Percentiles rank a stretch among this genome's conserved stretches.
phyloP scores from a whole-genome alignment of 2,888 invertebrate species.

The Acleris literana region DNA sequence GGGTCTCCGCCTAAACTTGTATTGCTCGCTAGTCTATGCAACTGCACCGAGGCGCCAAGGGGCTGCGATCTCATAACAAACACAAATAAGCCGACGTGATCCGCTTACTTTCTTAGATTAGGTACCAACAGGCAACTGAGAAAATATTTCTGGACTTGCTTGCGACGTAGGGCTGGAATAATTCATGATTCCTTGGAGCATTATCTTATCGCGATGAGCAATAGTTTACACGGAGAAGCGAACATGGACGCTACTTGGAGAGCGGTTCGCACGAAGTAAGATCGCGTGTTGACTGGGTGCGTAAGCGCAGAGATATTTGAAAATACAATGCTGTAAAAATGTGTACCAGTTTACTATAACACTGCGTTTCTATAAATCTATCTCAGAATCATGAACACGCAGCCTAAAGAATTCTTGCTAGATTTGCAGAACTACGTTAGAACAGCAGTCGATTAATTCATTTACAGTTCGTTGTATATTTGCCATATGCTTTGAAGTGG shows the following conservation, averaged over 20 bases:
- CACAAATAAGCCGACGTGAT: slow-evolving; percentile 82
- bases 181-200: slow-evolving; percentile 65
- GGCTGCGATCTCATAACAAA: slow-evolving; percentile 78
- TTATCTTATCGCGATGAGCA: slow-evolving; percentile 69
- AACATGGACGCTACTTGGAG: slow-evolving; percentile 53
- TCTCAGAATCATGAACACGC: no score
- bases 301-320: slow-evolving; percentile 2
- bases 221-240: slow-evolving; percentile 63
- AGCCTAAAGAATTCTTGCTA: no score
- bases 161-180: slow-evolving; percentile 47
- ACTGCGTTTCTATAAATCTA: no score
- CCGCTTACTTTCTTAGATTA: slow-evolving; percentile 79
- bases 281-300: slow-evolving; percentile 2
- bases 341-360: not conserved
- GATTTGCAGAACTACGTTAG: no score
- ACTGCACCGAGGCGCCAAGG: slow-evolving; percentile 57
- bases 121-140: slow-evolving; percentile 45
- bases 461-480: no score
- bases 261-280: slow-evolving; percentile 19
- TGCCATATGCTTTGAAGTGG: no score
- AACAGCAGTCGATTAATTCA: no score
- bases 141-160: slow-evolving; percentile 65
- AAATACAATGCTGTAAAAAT: not conserved
- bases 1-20: slow-evolving; percentile 5
- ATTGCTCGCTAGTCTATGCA: slow-evolving; percentile 30